Evolutionary conservation across 2,113 vertebrate genomes (phyloP).

Genomic region (Danio rerio): GRCz12tu NC_133184.1:28858501-28859000

Average conservation of each 20-base stretch:
- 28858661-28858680: not conserved
- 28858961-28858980: not conserved
- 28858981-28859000: not conserved
- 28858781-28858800: not conserved
- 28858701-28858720: not conserved
- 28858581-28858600: not conserved
- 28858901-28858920: not conserved
- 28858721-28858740: not conserved
- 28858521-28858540: not conserved
- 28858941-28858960: not conserved
- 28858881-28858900: not conserved
- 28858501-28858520: not conserved
- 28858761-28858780: not conserved
- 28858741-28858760: not conserved
- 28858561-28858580: not conserved
- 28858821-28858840: not conserved
- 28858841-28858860: not conserved
- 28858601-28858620: not conserved
- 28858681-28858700: not conserved
- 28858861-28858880: not conserved
- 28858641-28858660: not conserved
- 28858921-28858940: not conserved
- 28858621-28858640: not conserved
- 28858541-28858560: not conserved
- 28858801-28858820: not conserved